Conservation (phyloP, 2,113 vertebrate species). For the Osmerus eperlanus region DNA sequence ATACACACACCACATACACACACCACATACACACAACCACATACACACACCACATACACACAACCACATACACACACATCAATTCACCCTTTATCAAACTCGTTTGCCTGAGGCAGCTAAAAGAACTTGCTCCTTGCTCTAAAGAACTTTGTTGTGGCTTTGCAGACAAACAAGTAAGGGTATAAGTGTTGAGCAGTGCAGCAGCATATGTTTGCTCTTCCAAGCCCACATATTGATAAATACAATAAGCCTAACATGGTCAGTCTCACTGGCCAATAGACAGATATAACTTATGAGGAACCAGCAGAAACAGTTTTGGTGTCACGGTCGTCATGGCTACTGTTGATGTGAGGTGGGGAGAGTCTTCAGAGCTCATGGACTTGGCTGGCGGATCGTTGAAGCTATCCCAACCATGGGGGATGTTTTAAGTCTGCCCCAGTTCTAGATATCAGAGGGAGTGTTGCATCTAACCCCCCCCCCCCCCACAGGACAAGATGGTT, state of each 20-base stretch:
- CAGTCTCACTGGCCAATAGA: too few relatives aligned
- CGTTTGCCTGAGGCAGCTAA: not conserved
- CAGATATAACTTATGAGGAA: too few relatives aligned
- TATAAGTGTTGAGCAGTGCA: too few relatives aligned
- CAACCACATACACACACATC: not conserved
- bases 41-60: not conserved
- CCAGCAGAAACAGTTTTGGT: too few relatives aligned
- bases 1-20: not conserved
- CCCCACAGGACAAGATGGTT: constrained; percentile 24
- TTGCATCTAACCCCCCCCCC: not conserved
- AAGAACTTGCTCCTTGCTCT: too few relatives aligned
- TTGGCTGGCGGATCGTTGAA: not conserved
- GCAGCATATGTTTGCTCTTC: too few relatives aligned
- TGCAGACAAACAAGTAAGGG: too few relatives aligned
- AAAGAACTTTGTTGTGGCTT: too few relatives aligned
- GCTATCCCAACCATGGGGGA: not conserved
- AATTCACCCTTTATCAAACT: not conserved
- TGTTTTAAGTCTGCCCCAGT: constrained; percentile 25
- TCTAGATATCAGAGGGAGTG: constrained; percentile 12
- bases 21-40: not conserved
- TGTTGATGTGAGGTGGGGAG: not conserved
- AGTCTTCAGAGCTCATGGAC: not conserved
- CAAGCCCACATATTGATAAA: too few relatives aligned
- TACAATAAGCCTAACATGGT: too few relatives aligned
- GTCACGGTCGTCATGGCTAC: not conserved